Base-by-base conservation (phyloP, 2,797 vertebrate species). In the Gambelia wislizenii region DNA sequence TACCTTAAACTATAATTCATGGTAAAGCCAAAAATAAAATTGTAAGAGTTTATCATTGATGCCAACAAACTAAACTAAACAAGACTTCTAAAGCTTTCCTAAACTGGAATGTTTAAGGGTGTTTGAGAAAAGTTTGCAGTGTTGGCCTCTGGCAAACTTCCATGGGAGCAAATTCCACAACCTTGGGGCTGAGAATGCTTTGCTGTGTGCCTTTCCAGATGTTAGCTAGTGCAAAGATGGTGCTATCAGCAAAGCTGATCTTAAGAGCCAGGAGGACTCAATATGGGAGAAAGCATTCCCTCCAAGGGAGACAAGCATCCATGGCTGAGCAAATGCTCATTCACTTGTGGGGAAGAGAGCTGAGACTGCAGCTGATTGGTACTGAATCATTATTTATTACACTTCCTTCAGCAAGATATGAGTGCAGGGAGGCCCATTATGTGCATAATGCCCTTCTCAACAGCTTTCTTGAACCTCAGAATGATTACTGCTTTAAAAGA, bases 291-390 rank as follows among this genome's bases (percentile, higher is more conserved):
- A 67, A 76, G 85, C 47, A 79, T 22, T 49, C 20, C n/a, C 76
- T 54, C 90, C 86, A 94, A 95, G 92, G 54, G 74, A 92, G 84
- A 82, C 0, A 85, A 88, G 33, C 8, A 22, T 2, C 30, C 1
- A 30, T 87, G 88, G 59, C 27, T 52, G 67, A 52, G 90, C 16
- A 90, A 94, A 93, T 87, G 86, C n/a, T 39, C 87, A 61, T 87
- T 91, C 85, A 91, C 64, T 94, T 87, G 72, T 88, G 80, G 44
- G 84, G 86, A 69, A 92, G 52, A 88, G 13, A 52, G 59, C 59
- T 83, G 86, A 85, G 61, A 49, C 87, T 78, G n/a, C 74, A 25
- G 30, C n/a, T 67, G 6, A 42, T 39, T 78, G 30, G 42, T 47
- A 42, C 18, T 61, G 12, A 74, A 16, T 74, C 6, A 7, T 39